A percentile compares a stretch with the other conserved stretches of the same genome.
Conservation (phyloP, 2,797 vertebrate genomes). For the Sternarchorhynchus goeldii region DNA sequence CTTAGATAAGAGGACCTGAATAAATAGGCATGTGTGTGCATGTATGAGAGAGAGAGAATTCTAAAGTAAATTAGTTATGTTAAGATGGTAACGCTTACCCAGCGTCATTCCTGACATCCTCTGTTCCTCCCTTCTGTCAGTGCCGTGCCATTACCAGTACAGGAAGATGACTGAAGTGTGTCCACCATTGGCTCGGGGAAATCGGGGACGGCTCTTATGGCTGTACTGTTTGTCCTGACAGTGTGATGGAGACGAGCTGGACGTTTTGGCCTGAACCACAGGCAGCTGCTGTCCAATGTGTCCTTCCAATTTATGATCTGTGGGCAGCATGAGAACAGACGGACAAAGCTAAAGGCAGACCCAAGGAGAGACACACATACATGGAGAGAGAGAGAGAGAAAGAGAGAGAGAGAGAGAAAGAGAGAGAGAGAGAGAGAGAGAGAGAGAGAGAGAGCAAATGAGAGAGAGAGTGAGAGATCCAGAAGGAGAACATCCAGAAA, state of each 20-base stretch:
- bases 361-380: slow-evolving; percentile 2
- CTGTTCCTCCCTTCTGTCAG: neutral
- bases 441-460: neutral
- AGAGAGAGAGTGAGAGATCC: neutral
- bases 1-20: slow-evolving; percentile 49
- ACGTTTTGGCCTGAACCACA: slow-evolving; percentile 28
- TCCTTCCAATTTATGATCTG: slow-evolving; percentile 44
- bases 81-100: neutral
- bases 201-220: neutral
- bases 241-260: slow-evolving; percentile 14
- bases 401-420: neutral
- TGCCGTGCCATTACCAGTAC: neutral
- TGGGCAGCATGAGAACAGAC: slow-evolving; percentile 41
- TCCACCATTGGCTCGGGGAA: neutral
- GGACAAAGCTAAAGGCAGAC: slow-evolving; percentile 32
- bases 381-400: slow-evolving; percentile 16
- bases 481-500: neutral
- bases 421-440: neutral
- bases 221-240: slow-evolving; percentile 17
- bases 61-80: slow-evolving; percentile 36
- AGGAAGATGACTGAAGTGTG: neutral
- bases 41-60: slow-evolving; percentile 23
- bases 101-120: neutral
- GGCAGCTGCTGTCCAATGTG: slow-evolving; percentile 50
- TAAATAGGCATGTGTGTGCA: slow-evolving; percentile 35